Evolutionary conservation across 2,888 invertebrate species (phyloP), one percentile per base, ranked within the genome.

Genomic region (Nipponacmea schrenckii): DNA sequence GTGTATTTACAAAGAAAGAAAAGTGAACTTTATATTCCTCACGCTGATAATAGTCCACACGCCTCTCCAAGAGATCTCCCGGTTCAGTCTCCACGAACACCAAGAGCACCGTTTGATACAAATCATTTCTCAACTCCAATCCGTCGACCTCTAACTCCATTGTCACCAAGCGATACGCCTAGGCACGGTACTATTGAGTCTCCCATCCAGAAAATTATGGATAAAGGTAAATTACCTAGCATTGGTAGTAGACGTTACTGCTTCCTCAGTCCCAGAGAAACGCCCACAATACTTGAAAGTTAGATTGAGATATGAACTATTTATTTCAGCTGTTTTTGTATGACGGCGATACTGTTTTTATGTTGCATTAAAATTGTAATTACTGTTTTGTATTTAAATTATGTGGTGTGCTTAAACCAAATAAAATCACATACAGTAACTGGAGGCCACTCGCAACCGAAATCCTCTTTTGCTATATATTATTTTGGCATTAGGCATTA

Each of bases 181-280:
- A 20, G 20, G 12, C 20, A 14, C 2, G 24, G 56, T 10, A 12
- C 20, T 56, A 10, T 56, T 24, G 56, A 56, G 56, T 56, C 56
- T 56, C 56, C 56, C 20, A 56, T 56, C 2, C 56, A 24, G 20
- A 56, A 56, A 56, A 10, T 56, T 24, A 24, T 56, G 24, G 56
- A 56, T 56, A 56, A 56, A 56, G 20, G 56, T 20, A 56, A 56
- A 14, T 24, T 56, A 56, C 56, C 56, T 12, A 56, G 56, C 14
- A 56, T 56, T 24, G 56, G 56, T 56, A 56, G 56, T 24, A 56
- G 56, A 56, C 20, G 56, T 3, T 56, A 56, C 24, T 56, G 56
- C 15, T 56, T 56, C 14, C 20, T 56, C 14, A 56, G 56, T 56
- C 56, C 56, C 0, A 56, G 56, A 56, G 56, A 56, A 56, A 56